Conservation (phyloP, 1,140 invertebrate species). For the Ruditapes philippinarum region DNA sequence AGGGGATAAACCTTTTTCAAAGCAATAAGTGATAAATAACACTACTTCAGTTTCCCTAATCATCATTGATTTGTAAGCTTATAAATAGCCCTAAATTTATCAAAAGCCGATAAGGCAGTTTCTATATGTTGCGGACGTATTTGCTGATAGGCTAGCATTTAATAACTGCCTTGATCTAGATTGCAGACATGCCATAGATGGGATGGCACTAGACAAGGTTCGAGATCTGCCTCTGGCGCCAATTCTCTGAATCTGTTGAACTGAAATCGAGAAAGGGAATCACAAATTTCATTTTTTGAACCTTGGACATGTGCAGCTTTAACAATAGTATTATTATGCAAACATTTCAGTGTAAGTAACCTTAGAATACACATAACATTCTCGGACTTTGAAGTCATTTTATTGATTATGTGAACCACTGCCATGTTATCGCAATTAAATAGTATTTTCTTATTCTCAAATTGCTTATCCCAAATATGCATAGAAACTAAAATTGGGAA, state of each 20-base stretch:
- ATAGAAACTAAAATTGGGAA: slow-evolving; percentile 17
- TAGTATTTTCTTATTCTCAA: slow-evolving; percentile 24
- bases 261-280: slow-evolving; percentile 35
- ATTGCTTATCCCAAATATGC: background rate
- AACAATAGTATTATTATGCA: slow-evolving; percentile 4
- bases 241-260: slow-evolving; percentile 14
- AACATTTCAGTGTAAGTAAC: slow-evolving; percentile 4
- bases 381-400: slow-evolving; percentile 10
- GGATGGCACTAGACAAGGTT: background rate
- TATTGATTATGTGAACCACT: slow-evolving; percentile 33
- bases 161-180: background rate
- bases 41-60: background rate
- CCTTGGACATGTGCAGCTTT: slow-evolving; percentile 7
- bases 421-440: slow-evolving; percentile 47
- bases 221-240: slow-evolving; percentile 1
- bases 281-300: slow-evolving; percentile 26
- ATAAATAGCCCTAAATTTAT: background rate
- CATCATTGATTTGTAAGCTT: background rate
- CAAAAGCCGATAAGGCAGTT: background rate
- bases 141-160: background rate
- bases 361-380: background rate
- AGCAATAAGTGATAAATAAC: slow-evolving; percentile 13
- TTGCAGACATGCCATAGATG: slow-evolving; percentile 13
- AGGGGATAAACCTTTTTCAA: background rate
- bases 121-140: background rate